phyloP scores from a whole-genome alignment of 2,888 invertebrate genomes.

The Idaea aversata region DNA sequence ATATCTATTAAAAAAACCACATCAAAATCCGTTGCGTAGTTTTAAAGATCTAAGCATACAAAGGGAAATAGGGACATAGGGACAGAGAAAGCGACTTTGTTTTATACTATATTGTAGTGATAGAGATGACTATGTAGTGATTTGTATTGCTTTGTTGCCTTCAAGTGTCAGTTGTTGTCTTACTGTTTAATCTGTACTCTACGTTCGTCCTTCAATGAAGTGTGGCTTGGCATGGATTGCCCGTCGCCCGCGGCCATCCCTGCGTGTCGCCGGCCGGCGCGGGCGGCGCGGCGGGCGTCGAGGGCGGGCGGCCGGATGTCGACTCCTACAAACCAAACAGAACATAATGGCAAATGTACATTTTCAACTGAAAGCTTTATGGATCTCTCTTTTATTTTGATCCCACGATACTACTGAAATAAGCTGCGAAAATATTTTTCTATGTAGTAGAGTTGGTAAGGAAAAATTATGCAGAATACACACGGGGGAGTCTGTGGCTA shows the following conservation, averaged over 20 bases:
- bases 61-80: no score
- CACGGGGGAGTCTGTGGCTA: conserved; percentile 1
- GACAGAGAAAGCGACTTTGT: no score
- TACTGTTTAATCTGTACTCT: background rate
- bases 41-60: no score
- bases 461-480: conserved; percentile 6
- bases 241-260: conserved; percentile 7
- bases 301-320: conserved; percentile 14
- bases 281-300: conserved; percentile 25
- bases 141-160: no score
- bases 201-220: background rate
- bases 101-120: no score
- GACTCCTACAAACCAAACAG: conserved; percentile 36
- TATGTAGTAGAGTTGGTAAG: background rate
- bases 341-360: conserved; percentile 39
- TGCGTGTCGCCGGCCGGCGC: no score
- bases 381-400: conserved; percentile 26
- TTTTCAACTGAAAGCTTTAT: conserved; percentile 35
- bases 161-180: no score
- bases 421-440: conserved; percentile 12
- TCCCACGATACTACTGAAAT: conserved; percentile 12
- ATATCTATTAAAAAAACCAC: no score
- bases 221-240: background rate
- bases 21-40: no score
- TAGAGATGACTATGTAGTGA: no score